A percentile compares a stretch with the other conserved stretches of the same genome.
Conservation (phyloP, 2,888 invertebrate genomes). For the Parnassius mnemosyne region DNA sequence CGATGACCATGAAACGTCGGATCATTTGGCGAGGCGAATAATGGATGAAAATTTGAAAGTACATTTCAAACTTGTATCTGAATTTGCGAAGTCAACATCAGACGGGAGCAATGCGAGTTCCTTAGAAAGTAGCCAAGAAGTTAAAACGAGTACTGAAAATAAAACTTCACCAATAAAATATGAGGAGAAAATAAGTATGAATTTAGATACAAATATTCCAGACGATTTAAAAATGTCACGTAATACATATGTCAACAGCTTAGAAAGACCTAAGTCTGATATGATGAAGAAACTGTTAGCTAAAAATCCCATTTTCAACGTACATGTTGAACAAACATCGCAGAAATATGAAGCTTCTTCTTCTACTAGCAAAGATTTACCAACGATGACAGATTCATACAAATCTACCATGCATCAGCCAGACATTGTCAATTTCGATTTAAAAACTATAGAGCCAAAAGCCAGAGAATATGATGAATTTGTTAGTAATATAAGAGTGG, state of each 20-base stretch:
- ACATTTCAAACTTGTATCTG: constrained; percentile 70
- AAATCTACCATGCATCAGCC: constrained; percentile 74
- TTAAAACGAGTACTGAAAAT: constrained; percentile 42
- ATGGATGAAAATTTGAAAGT: constrained; percentile 76
- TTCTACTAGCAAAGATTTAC: constrained; percentile 52
- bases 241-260: constrained; percentile 79
- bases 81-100: constrained; percentile 74
- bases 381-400: constrained; percentile 61
- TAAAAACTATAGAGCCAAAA: constrained; percentile 61
- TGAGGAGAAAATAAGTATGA: constrained; percentile 68
- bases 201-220: constrained; percentile 81
- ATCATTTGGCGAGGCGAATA: constrained; percentile 69
- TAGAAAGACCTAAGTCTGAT: constrained; percentile 83
- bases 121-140: constrained; percentile 62
- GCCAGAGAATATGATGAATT: constrained; percentile 66
- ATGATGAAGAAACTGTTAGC: constrained; percentile 80
- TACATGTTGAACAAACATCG: constrained; percentile 61
- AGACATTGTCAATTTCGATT: constrained; percentile 73
- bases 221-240: constrained; percentile 84
- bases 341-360: constrained; percentile 56
- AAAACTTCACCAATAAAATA: constrained; percentile 56
- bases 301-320: constrained; percentile 74
- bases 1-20: constrained; percentile 66
- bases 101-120: constrained; percentile 71
- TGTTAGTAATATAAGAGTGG: constrained; percentile 73